Evolutionary conservation across 2,888 invertebrate genomes (phyloP).

Genomic region (Caenorhabditis japonica): DNA sequence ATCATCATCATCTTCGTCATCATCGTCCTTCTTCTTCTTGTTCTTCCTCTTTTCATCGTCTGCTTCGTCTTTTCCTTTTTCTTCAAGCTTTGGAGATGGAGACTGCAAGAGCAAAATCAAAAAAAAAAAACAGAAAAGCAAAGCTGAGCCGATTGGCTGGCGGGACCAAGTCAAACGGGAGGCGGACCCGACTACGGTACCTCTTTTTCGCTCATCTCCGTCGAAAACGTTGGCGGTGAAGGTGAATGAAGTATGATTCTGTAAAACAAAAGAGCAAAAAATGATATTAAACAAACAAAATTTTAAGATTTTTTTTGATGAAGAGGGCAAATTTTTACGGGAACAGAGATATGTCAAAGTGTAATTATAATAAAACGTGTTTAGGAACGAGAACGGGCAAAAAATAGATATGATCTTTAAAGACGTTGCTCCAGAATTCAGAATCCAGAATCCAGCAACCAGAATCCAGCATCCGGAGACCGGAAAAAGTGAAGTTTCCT

Average conservation of each 20-base stretch:
- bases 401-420: too few relatives aligned
- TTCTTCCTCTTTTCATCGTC: constrained; percentile 9
- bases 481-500: constrained; percentile 26
- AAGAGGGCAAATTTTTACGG: too few relatives aligned
- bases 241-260: neutral
- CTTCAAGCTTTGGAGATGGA: constrained; percentile 24
- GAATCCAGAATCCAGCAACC: neutral
- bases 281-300: too few relatives aligned
- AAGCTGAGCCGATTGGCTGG: constrained; percentile 5
- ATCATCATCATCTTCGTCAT: too few relatives aligned
- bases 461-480: neutral
- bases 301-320: too few relatives aligned
- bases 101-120: constrained; percentile 11
- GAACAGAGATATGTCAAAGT: too few relatives aligned
- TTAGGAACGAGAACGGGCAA: too few relatives aligned
- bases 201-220: constrained; percentile 39
- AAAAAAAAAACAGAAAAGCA: neutral
- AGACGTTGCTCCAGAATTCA: neutral
- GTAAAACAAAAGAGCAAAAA: too few relatives aligned
- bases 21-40: constrained; percentile 13
- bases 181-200: constrained; percentile 32
- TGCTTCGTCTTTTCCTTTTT: constrained; percentile 2
- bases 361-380: too few relatives aligned
- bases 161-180: constrained; percentile 11
- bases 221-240: too few relatives aligned